Evolutionary conservation across 35 echinoderm and acorn worm species (phyloP), one percentile per base, ranked within the genome.

Genomic region (Apostichopus parvimensis): DNA sequence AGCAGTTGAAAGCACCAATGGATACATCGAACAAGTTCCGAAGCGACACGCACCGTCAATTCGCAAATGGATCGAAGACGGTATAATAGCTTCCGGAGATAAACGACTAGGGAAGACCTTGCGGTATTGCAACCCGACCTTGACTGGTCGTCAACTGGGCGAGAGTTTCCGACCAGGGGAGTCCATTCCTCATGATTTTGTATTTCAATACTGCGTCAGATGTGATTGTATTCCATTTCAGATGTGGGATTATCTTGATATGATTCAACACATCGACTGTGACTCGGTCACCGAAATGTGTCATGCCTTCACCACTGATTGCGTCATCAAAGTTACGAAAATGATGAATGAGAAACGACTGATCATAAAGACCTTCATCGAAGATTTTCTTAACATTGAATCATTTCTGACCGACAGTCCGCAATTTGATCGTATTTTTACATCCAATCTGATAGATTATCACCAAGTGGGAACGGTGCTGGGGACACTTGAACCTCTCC

Each of bases 181-280:
- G 10, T 60, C 53, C 68, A 83, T 25, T 60, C 64, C 79, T 54
- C 6, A 87, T 10, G 53, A 62, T 34, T 54, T 84, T 59, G 17
- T 18, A 4, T 95, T 92, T 57, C 28, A 17, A 4, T 95, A 92
- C 57, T 88, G 90, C 73, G 62, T 95, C 13, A 18, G 14, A 4
- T 61, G 70, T 6, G 80, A 95, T 15, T 62, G 73, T 18, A 55
- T 86, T 57, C 94, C 94, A 54, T 92, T 95, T 58, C 54, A 78
- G 54, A 87, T 77, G 9, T 95, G 94, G 94, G 94, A 95, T 79
- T 95, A 87, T 64, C 53, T 95, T 55, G 91, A 91, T 57, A 85
- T 91, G 54, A 79, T 71, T 4, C 5, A 6, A 22, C 9, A 15
- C 5, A 18, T 22, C 1, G 15, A n/a, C 18, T 23, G 57, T 17